Percentiles rank a stretch among this genome's conserved stretches.
Evolutionary conservation across 1,140 invertebrate species (phyloP).

Genomic region (Harpegnathos saltator): DNA sequence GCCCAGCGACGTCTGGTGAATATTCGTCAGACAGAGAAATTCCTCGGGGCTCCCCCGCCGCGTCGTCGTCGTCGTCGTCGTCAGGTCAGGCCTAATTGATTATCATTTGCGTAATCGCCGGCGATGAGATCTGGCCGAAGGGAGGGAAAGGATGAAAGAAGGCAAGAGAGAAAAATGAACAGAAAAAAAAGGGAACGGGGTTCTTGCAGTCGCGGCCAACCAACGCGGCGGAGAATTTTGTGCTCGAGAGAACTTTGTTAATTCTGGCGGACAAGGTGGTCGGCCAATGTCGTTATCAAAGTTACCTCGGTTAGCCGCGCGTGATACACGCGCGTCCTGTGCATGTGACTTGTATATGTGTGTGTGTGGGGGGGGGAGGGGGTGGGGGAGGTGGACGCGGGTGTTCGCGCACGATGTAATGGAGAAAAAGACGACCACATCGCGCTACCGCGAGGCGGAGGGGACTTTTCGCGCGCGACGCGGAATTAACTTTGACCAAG

Average conservation of each 20-base stretch:
- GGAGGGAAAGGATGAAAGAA: no score
- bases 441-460: conserved; percentile 2
- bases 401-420: conserved; percentile 7
- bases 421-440: conserved; percentile 32
- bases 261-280: conserved; percentile 32
- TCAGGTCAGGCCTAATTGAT: conserved; percentile 22
- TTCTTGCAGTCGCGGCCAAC: background rate
- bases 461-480: conserved; percentile 28
- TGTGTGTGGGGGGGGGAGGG: no score
- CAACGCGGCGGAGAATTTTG: conserved; percentile 19
- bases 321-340: conserved; percentile 14
- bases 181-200: no score
- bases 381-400: no score
- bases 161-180: no score
- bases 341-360: background rate
- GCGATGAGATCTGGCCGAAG: no score
- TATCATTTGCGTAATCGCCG: background rate
- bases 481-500: conserved; percentile 45
- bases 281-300: conserved; percentile 37
- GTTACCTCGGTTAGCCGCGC: conserved; percentile 42
- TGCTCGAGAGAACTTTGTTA: conserved; percentile 15
- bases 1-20: background rate
- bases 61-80: background rate
- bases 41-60: background rate
- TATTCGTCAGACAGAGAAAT: conserved; percentile 5